phyloP scores from a whole-genome alignment of 1,140 invertebrate species.

The Eumaeus atala region DNA sequence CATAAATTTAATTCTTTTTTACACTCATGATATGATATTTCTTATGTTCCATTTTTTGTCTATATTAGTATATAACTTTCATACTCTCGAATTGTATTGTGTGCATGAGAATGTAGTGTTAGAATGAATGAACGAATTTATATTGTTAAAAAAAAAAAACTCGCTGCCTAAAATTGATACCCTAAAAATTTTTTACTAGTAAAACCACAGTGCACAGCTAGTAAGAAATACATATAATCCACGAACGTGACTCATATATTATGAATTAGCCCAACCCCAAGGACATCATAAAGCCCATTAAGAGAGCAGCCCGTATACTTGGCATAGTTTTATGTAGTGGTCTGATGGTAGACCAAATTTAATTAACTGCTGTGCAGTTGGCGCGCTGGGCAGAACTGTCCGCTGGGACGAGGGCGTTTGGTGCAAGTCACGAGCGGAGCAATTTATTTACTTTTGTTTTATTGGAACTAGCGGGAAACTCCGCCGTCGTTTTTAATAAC shows the following conservation, averaged over 20 bases:
- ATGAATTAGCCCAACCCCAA: neutral
- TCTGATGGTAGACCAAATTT: constrained; percentile 52
- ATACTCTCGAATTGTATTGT: too few species aligned
- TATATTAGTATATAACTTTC: too few species aligned
- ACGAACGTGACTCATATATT: neutral
- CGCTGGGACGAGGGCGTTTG: constrained; percentile 34
- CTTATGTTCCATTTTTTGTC: too few species aligned
- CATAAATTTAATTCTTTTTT: too few species aligned
- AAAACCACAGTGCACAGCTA: neutral
- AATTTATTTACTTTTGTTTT: neutral
- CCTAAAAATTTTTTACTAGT: too few species aligned
- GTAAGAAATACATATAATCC: neutral
- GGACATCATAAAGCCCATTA: neutral
- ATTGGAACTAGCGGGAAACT: too few species aligned
- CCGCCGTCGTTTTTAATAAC: neutral
- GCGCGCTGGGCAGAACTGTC: constrained; percentile 34
- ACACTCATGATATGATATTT: too few species aligned
- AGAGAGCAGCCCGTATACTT: constrained; percentile 22
- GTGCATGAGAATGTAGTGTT: too few species aligned
- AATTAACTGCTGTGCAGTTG: constrained; percentile 57
- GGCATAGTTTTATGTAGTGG: constrained; percentile 56
- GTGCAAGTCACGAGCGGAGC: constrained; percentile 18
- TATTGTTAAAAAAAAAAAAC: too few species aligned
- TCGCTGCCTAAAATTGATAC: too few species aligned
- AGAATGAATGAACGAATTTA: too few species aligned